A percentile compares a stretch with the other conserved stretches of the same genome.
Conservation (phyloP, 2,888 invertebrate genomes). For the Trichogramma evanescens region DNA sequence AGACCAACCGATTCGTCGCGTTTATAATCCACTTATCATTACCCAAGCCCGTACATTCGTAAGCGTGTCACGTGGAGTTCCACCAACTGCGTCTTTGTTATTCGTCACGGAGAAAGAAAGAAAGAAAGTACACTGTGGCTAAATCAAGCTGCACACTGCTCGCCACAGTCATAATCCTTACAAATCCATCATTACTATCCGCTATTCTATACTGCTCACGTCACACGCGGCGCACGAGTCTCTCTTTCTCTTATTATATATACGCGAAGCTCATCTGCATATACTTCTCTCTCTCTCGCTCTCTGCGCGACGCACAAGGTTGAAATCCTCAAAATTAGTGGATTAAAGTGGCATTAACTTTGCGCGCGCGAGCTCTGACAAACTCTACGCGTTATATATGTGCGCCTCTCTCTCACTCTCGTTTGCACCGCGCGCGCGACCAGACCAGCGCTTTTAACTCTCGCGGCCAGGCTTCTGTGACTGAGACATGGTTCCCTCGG, state of each 20-base stretch:
- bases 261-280: neutral
- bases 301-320: conserved; percentile 7
- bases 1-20: no score
- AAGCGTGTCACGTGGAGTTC: no score
- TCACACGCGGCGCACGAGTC: neutral
- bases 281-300: conserved; percentile 8
- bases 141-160: neutral
- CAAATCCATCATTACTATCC: neutral
- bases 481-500: conserved; percentile 44
- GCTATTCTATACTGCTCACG: neutral
- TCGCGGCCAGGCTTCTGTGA: conserved; percentile 39
- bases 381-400: no score
- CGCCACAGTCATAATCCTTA: neutral
- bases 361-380: conserved; percentile 2
- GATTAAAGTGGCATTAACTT: conserved; percentile 41
- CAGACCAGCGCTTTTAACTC: conserved; percentile 34
- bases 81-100: no score
- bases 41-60: no score
- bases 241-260: conserved; percentile 7
- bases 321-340: conserved; percentile 32
- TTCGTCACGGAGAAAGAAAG: no score
- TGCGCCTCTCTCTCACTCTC: conserved; percentile 7
- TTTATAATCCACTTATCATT: no score
- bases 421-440: neutral
- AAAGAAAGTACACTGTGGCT: no score